Evolutionary conservation across 2,113 vertebrate genomes (phyloP).

Genomic region (Solea senegalensis): DNA sequence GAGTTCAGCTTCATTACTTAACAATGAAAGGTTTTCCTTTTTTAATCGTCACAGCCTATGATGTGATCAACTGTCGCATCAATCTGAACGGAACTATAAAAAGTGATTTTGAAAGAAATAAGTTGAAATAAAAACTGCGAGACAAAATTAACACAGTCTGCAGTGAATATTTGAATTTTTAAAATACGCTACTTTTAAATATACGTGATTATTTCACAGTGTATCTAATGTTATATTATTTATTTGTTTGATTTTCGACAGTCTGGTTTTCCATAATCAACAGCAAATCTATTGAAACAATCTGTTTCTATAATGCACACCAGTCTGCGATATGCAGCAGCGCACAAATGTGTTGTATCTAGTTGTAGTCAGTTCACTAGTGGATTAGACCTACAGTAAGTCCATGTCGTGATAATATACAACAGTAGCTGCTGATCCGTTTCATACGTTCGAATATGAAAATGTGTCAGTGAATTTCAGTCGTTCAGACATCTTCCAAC

Average conservation of each 20-base stretch:
- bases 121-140: conserved; percentile 3
- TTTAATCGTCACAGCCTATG: too few species aligned
- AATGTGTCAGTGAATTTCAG: conserved; percentile 22
- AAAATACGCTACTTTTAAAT: background rate
- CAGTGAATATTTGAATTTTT: background rate
- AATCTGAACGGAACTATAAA: too few species aligned
- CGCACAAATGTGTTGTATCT: conserved; percentile 11
- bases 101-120: background rate
- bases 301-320: background rate
- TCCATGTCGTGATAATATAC: conserved; percentile 22
- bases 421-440: conserved; percentile 3
- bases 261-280: conserved; percentile 16
- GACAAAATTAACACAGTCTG: background rate
- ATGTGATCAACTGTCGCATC: too few species aligned
- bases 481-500: conserved; percentile 25
- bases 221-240: conserved; percentile 11
- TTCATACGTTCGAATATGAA: conserved; percentile 23
- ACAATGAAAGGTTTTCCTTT: too few species aligned
- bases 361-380: conserved; percentile 1
- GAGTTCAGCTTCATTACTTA: background rate
- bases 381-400: conserved; percentile 7
- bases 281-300: conserved; percentile 6
- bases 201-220: background rate
- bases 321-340: conserved; percentile 18
- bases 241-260: conserved; percentile 4